These are phyloP conservation scores for Orthosia cruda DNA, from an alignment of 2,888 invertebrate genomes.

Conservation along the genomic window DNA sequence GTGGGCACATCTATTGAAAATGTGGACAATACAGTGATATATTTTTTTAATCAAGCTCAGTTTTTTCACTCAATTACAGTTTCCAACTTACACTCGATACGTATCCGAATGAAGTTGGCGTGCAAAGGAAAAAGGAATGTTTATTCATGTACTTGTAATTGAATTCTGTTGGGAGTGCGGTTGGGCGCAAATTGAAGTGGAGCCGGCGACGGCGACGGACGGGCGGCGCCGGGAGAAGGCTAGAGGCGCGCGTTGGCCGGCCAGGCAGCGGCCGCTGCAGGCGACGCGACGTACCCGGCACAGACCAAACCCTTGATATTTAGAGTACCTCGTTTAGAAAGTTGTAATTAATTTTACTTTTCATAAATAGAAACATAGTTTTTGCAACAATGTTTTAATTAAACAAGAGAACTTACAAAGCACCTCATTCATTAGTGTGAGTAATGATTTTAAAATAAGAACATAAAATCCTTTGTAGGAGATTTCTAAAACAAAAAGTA, in stretches of 20 bases:
- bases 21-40: constrained; percentile 33
- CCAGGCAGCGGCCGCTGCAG: constrained; percentile 53
- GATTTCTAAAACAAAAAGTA: constrained; percentile 32
- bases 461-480: constrained; percentile 16
- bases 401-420: constrained; percentile 17
- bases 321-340: constrained; percentile 19
- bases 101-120: constrained; percentile 53
- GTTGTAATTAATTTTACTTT: constrained; percentile 12
- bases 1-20: constrained; percentile 23
- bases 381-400: constrained; percentile 9
- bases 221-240: too few species aligned
- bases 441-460: constrained; percentile 24
- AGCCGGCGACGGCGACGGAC: constrained; percentile 55
- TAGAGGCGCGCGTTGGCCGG: constrained; percentile 34
- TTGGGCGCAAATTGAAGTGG: constrained; percentile 77
- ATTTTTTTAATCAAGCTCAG: constrained; percentile 27
- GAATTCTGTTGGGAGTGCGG: constrained; percentile 75
- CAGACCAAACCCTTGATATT: constrained; percentile 49
- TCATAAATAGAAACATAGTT: constrained; percentile 16
- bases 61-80: constrained; percentile 56
- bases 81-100: constrained; percentile 63
- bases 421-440: neutral
- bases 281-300: constrained; percentile 29
- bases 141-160: constrained; percentile 80
- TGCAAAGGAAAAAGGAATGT: constrained; percentile 71